phyloP scores from a whole-genome alignment of 2,113 vertebrate genomes.

The Picathartes gymnocephalus region DNA sequence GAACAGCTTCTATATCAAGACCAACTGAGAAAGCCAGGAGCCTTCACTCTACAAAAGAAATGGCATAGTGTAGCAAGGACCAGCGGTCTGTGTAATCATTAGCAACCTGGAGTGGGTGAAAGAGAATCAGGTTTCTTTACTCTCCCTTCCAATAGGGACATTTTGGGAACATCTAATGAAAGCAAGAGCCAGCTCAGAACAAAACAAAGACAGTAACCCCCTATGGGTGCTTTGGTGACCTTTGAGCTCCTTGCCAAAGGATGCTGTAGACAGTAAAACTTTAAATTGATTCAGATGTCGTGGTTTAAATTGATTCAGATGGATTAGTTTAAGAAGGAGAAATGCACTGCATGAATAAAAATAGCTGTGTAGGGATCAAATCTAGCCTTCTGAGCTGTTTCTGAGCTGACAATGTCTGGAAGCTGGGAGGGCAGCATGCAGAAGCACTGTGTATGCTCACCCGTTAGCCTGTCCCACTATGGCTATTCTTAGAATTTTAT shows the following conservation, averaged over 20 bases:
- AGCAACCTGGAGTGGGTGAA: background rate
- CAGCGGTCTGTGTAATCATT: background rate
- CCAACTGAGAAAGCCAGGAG: background rate
- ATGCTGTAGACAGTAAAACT: background rate
- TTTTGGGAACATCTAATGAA: background rate
- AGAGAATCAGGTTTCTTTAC: background rate
- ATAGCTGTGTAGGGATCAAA: background rate
- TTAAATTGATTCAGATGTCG: background rate
- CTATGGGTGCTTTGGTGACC: accelerated
- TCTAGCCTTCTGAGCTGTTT: background rate
- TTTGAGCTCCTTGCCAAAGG: background rate
- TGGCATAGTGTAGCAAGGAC: background rate
- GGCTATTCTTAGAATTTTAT: background rate
- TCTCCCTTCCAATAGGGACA: background rate
- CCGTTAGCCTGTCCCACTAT: background rate
- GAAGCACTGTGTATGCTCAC: background rate
- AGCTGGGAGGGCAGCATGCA: background rate
- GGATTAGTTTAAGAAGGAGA: background rate
- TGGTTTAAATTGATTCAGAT: background rate
- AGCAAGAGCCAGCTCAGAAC: background rate
- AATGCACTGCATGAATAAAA: background rate
- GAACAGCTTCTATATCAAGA: background rate
- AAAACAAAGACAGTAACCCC: background rate
- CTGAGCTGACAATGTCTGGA: background rate
- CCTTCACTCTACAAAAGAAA: background rate